These are phyloP conservation scores for Pseudopipra pipra DNA, from an alignment of 2,113 vertebrate genomes.

Conservation along the genomic window DNA sequence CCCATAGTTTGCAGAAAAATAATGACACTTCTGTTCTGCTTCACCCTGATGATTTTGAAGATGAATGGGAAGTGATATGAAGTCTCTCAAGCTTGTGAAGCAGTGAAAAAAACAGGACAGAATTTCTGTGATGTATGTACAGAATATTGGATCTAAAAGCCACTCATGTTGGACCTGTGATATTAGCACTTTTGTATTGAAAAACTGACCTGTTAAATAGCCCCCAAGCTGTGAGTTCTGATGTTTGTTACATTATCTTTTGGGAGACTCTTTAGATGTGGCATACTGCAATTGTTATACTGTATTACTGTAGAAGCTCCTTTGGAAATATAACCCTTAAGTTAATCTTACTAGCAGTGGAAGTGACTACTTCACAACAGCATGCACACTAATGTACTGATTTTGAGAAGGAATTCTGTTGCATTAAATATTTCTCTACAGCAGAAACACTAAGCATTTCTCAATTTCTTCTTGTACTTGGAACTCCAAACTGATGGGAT, in stretches of 20 bases:
- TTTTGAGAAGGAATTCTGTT: slow-evolving; percentile 51
- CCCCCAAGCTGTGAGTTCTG: slow-evolving; percentile 35
- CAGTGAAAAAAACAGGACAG: background rate
- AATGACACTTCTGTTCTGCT: slow-evolving; percentile 52
- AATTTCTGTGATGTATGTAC: background rate
- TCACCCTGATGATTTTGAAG: slow-evolving; percentile 86
- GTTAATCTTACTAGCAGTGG: slow-evolving; percentile 16
- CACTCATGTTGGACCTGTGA: background rate
- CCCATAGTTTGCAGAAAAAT: slow-evolving; percentile 57
- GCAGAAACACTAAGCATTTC: slow-evolving; percentile 37
- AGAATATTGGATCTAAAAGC: slow-evolving; percentile 29
- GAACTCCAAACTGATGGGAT: slow-evolving; percentile 4
- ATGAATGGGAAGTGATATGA: slow-evolving; percentile 98
- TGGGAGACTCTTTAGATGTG: slow-evolving; percentile 31
- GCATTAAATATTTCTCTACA: slow-evolving; percentile 61
- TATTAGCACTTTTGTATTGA: slow-evolving; percentile 33
- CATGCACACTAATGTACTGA: slow-evolving; percentile 40
- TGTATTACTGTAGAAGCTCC: background rate
- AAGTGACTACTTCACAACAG: slow-evolving; percentile 14
- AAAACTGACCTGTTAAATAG: background rate
- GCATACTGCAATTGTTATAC: slow-evolving; percentile 20
- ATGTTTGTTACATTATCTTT: slow-evolving; percentile 36
- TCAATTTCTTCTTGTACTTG: slow-evolving; percentile 52
- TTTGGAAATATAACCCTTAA: slow-evolving; percentile 32
- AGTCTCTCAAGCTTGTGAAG: background rate